These are phyloP conservation scores for Polyodon spathula DNA, from an alignment of 2,113 vertebrate species.

Conservation along the genomic window DNA sequence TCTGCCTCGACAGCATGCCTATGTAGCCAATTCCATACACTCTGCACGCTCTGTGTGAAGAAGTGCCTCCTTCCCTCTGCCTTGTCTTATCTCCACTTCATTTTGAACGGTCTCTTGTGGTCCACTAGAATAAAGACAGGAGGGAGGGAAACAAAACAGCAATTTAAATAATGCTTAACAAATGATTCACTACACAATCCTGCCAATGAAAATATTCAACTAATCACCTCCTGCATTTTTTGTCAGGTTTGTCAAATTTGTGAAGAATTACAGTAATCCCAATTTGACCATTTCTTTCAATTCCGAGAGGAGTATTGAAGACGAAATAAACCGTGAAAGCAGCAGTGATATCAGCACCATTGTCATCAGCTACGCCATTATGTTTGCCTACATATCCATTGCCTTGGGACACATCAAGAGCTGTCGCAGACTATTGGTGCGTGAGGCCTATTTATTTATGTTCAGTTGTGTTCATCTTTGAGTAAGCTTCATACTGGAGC, in stretches of 20 bases:
- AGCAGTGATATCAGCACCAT: slow-evolving; percentile 70
- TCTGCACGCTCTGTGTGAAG: too few species aligned
- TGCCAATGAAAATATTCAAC: neutral
- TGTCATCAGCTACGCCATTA: slow-evolving; percentile 77
- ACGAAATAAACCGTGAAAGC: slow-evolving; percentile 89
- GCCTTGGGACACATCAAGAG: slow-evolving; percentile 82
- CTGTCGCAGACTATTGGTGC: slow-evolving; percentile 68
- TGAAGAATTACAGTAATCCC: slow-evolving; percentile 76
- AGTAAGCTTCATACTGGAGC: too few species aligned
- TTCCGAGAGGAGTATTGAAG: slow-evolving; percentile 84
- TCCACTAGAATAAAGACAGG: too few species aligned
- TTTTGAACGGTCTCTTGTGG: too few species aligned
- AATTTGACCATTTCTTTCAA: slow-evolving; percentile 81
- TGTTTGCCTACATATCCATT: slow-evolving; percentile 91
- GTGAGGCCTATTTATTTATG: slow-evolving; percentile 12
- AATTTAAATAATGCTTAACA: too few species aligned
- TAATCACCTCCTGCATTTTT: neutral
- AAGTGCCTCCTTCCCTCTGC: too few species aligned
- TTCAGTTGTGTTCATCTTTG: too few species aligned
- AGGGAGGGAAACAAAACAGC: too few species aligned
- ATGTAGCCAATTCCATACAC: too few species aligned
- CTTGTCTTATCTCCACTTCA: too few species aligned
- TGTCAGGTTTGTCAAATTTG: slow-evolving; percentile 74
- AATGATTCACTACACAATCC: neutral
- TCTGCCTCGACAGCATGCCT: too few species aligned